Base-by-base conservation (phyloP, 2,797 vertebrate genomes). In the Moxostoma hubbsi region DNA sequence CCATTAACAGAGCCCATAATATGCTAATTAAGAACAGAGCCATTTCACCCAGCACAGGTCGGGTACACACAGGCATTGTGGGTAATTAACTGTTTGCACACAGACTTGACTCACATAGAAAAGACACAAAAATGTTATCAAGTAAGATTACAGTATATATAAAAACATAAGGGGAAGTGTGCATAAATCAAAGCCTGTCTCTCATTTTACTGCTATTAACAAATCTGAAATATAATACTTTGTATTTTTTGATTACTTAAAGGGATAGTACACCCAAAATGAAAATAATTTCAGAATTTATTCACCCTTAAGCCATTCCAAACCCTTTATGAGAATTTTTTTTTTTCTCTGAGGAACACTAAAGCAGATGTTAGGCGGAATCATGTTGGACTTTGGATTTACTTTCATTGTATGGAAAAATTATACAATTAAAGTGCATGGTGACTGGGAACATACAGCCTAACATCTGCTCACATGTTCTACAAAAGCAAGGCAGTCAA, bases 1-100 rank as follows among this genome's bases (percentile, higher is more conserved):
- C 84, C 81, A 87, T 87, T 87, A 87, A 81, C 87, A 87, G 88
- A 89, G 85, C 89, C 84, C 74, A 88, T 90, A 90, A 92, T 93
- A 92, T 93, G 92, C 87, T 93, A 93, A 93, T 93, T 90, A 90
- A 86, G 87, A 87, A 83, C 85, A 89, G 90, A 88, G 87, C 36
- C 87, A 90, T 93, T 92, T 93, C 87, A 92, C 87, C 84, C 80
- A 84, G 78, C 68, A 64, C 85, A 81, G 36, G 36, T 36, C 36
- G 36, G 85, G 85, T 87, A 84, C 85, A 85, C 75, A 72, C 81
- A 86, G 82, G 89, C 89, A 92, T 90, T 90, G 89, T 91, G 91
- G 88, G 88, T 90, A 92, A 92, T 93, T 92, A 92, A 89, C 87
- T 81, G 77, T 89, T 91, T 90, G 84, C 86, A 84, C 87, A 86